phyloP scores from a whole-genome alignment of 2,797 vertebrate genomes.

The Fistularia commersonii region DNA sequence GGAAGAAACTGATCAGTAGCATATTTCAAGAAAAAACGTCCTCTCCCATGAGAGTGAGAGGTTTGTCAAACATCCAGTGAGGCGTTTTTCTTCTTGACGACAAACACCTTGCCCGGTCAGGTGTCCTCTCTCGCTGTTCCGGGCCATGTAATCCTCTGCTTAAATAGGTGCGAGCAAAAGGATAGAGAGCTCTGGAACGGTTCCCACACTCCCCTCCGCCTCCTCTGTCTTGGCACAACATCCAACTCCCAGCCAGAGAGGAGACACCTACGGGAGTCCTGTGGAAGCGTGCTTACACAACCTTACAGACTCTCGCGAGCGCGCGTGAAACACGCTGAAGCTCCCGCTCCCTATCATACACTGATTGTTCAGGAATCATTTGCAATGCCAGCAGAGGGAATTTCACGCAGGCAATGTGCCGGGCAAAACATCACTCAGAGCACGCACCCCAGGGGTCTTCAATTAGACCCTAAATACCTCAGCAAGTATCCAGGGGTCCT shows the following conservation, averaged over 20 bases:
- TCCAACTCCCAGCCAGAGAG: conserved; percentile 52
- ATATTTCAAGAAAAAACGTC: conserved; percentile 16
- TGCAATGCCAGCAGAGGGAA: conserved; percentile 44
- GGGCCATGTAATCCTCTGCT: conserved; percentile 54
- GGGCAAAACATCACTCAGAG: conserved; percentile 59
- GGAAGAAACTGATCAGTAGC: conserved; percentile 28
- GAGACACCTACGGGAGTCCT: conserved; percentile 71
- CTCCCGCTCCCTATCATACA: conserved; percentile 25
- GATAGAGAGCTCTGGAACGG: conserved; percentile 35
- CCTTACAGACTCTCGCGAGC: conserved; percentile 15
- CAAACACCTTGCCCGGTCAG: conserved; percentile 44
- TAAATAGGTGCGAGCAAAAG: conserved; percentile 44
- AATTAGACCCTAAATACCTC: conserved; percentile 69
- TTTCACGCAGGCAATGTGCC: conserved; percentile 55
- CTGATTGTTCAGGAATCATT: conserved; percentile 52
- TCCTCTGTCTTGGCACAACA: conserved; percentile 48
- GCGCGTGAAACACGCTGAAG: conserved; percentile 1
- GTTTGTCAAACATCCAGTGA: conserved; percentile 20
- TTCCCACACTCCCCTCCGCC: conserved; percentile 44
- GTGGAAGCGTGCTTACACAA: conserved; percentile 50
- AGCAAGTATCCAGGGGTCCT: conserved; percentile 55
- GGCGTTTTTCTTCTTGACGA: conserved; percentile 10
- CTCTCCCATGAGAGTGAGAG: conserved; percentile 9
- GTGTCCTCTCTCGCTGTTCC: conserved; percentile 46
- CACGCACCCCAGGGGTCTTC: conserved; percentile 46